A percentile compares a stretch with the other conserved stretches of the same genome.
These are phyloP conservation scores for Melanotaenia duboulayi DNA, from an alignment of 2,113 vertebrate species.

Conservation along the genomic window DNA sequence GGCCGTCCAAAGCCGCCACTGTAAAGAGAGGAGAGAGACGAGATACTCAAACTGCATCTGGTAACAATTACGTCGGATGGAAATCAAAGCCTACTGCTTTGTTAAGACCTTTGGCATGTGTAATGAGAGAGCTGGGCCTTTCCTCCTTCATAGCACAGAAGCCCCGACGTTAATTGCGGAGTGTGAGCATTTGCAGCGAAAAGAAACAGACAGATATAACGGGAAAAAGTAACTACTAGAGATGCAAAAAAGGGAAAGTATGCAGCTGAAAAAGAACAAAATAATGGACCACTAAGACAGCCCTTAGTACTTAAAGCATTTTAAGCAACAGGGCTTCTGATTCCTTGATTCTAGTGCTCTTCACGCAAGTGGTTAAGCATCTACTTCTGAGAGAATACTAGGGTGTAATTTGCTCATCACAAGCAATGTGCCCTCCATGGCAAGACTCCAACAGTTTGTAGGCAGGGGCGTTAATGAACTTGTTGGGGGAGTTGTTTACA, in stretches of 20 bases:
- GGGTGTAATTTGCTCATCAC: slow-evolving; percentile 72
- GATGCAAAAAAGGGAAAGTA: slow-evolving; percentile 27
- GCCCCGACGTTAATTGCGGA: slow-evolving; percentile 72
- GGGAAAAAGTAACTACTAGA: slow-evolving; percentile 34
- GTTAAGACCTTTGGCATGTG: slow-evolving; percentile 73
- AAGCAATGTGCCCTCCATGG: slow-evolving; percentile 40
- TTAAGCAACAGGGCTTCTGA: slow-evolving; percentile 50
- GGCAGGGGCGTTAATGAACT: slow-evolving; percentile 62
- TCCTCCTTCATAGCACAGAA: slow-evolving; percentile 65
- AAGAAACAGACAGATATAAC: slow-evolving; percentile 6
- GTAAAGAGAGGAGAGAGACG: slow-evolving; percentile 71
- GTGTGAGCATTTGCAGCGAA: slow-evolving; percentile 37
- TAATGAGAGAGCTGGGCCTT: slow-evolving; percentile 74
- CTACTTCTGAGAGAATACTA: slow-evolving; percentile 69
- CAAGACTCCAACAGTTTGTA: slow-evolving; percentile 59
- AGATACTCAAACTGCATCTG: slow-evolving; percentile 84
- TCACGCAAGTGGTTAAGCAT: slow-evolving; percentile 73
- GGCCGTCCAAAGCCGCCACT: slow-evolving; percentile 72
- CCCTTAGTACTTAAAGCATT: slow-evolving; percentile 49
- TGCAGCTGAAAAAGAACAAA: slow-evolving; percentile 50
- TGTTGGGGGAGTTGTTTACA: slow-evolving; percentile 45
- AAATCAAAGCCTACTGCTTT: slow-evolving; percentile 78
- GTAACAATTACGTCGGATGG: slow-evolving; percentile 81
- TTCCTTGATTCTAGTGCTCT: slow-evolving; percentile 75
- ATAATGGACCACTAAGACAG: slow-evolving; percentile 35